A percentile compares a stretch with the other conserved stretches of the same genome.
phyloP scores from a whole-genome alignment of 37 sponge, comb jelly and placozoan species.

The Lycopodina hypogea region DNA sequence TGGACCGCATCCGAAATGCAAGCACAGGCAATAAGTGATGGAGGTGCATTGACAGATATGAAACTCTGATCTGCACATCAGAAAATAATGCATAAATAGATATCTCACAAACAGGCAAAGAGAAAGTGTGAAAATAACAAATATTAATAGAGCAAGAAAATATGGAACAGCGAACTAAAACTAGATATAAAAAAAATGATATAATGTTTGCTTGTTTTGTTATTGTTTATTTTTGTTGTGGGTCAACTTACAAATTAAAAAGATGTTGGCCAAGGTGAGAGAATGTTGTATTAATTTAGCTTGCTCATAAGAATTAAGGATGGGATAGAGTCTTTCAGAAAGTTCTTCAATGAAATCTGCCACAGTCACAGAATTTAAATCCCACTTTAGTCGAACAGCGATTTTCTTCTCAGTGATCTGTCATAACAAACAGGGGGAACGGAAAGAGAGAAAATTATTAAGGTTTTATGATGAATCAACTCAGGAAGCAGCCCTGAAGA shows the following conservation, averaged over 20 bases:
- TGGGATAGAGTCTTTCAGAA: slow-evolving; percentile 1
- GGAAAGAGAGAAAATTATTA: too few relatives aligned
- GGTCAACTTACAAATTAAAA: slow-evolving; percentile 40
- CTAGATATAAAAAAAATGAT: neutral
- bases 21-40: slow-evolving; percentile 47
- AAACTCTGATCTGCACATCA: neutral
- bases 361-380: slow-evolving; percentile 43
- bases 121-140: too few relatives aligned
- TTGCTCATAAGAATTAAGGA: neutral
- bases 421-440: neutral
- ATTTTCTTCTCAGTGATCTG: slow-evolving; percentile 54
- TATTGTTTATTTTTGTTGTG: neutral
- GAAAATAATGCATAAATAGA: too few relatives aligned
- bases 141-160: too few relatives aligned
- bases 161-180: neutral
- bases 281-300: slow-evolving; percentile 30
- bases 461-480: too few relatives aligned
- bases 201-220: neutral
- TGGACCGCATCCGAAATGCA: slow-evolving; percentile 46
- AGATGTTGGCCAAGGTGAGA: slow-evolving; percentile 43
- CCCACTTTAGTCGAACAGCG: slow-evolving; percentile 33
- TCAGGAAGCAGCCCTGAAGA: neutral
- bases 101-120: neutral
- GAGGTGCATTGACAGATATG: slow-evolving; percentile 32
- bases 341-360: slow-evolving; percentile 57